phyloP scores from a whole-genome alignment of 1,140 invertebrate species.

The Euborellia annulipes region DNA sequence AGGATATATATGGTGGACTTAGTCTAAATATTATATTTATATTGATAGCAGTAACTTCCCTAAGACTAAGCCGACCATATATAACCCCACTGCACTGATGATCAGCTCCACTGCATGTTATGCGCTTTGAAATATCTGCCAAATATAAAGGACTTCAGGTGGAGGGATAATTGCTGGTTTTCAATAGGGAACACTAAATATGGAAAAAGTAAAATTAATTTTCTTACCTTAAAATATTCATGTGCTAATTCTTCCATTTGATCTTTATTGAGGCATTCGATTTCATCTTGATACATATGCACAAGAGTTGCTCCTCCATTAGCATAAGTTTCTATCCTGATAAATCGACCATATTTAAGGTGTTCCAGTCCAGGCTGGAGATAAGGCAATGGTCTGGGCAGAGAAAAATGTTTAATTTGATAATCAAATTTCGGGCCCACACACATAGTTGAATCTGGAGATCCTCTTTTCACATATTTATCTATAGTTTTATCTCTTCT shows the following conservation, averaged over 20 bases:
- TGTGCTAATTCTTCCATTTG: constrained; percentile 70
- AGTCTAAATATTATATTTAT: no score
- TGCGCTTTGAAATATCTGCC: no score
- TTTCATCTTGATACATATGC: constrained; percentile 85
- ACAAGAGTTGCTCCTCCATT: constrained; percentile 91
- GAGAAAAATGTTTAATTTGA: constrained; percentile 28
- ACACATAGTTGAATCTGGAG: neutral
- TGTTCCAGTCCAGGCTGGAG: constrained; percentile 31
- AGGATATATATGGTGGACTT: no score
- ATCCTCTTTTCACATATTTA: constrained; percentile 13
- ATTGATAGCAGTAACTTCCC: no score
- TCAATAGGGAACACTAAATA: no score
- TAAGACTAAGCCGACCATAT: no score
- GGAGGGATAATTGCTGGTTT: no score
- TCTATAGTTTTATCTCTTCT: constrained; percentile 28
- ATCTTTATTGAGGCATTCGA: constrained; percentile 52
- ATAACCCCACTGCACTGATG: no score
- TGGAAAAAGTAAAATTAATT: no score
- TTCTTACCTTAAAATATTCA: constrained; percentile 69
- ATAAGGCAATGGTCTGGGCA: constrained; percentile 24
- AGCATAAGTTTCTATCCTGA: constrained; percentile 79
- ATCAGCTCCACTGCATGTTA: constrained; percentile 1
- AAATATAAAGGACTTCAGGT: no score
- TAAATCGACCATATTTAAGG: constrained; percentile 55
- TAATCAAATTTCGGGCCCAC: constrained; percentile 23